A percentile compares a stretch with the other conserved stretches of the same genome.
Conservation (phyloP, 2,888 invertebrate species). For the Spodoptera exigua region DNA sequence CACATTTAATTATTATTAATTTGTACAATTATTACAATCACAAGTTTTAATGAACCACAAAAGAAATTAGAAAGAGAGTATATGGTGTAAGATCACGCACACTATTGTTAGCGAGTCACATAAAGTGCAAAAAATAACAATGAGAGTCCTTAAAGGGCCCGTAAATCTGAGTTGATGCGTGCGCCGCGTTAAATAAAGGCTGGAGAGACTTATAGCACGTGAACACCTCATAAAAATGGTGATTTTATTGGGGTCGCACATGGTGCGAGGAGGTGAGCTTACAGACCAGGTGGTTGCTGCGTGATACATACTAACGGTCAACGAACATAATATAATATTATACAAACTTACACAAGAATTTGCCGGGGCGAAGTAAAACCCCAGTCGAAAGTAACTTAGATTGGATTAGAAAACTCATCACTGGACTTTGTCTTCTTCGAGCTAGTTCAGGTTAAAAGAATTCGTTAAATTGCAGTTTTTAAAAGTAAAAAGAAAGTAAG, state of each 20-base stretch:
- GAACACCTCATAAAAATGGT: conserved; percentile 76
- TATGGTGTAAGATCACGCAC: conserved; percentile 52
- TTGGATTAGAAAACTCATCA: conserved; percentile 43
- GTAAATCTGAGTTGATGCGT: conserved; percentile 70
- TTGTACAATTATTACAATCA: neutral
- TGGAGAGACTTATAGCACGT: conserved; percentile 69
- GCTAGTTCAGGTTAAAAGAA: conserved; percentile 36
- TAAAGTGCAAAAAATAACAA: conserved; percentile 60
- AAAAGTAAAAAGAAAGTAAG: conserved; percentile 58
- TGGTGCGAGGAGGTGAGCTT: conserved; percentile 57
- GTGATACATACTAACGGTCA: conserved; percentile 24
- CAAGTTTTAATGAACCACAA: neutral
- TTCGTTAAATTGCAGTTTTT: conserved; percentile 58
- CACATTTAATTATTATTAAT: conserved; percentile 9
- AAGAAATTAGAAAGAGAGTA: conserved; percentile 16
- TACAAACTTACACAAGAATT: too few relatives aligned
- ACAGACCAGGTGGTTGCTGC: conserved; percentile 39
- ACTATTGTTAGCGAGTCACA: conserved; percentile 53
- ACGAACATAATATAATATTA: conserved; percentile 4
- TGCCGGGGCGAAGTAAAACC: conserved; percentile 4
- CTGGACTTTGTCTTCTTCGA: conserved; percentile 41
- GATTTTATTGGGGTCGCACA: conserved; percentile 74
- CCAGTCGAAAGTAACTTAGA: conserved; percentile 18
- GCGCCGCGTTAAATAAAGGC: conserved; percentile 70
- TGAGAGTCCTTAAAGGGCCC: conserved; percentile 59